These are phyloP conservation scores for Eubasilissa regina DNA, from an alignment of 1,140 invertebrate species.

Conservation along the genomic window DNA sequence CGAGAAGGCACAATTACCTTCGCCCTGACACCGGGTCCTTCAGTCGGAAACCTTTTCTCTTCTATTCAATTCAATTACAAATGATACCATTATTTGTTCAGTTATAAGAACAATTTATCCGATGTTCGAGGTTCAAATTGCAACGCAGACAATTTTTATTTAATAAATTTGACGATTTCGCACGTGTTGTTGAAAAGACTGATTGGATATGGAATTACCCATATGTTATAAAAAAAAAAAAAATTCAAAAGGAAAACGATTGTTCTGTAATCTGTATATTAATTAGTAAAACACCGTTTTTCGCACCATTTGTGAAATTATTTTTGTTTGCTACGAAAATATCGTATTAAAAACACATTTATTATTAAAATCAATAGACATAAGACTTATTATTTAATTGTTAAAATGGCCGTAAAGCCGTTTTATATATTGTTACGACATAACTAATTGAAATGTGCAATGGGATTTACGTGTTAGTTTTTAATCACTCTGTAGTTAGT, in stretches of 20 bases:
- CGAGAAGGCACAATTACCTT: neutral
- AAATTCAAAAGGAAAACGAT: conserved; percentile 48
- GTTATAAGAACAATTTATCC: too few species aligned
- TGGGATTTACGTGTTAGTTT: conserved; percentile 58
- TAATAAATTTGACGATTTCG: too few species aligned
- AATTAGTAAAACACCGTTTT: conserved; percentile 53
- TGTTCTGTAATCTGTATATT: conserved; percentile 54
- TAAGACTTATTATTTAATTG: conserved; percentile 29
- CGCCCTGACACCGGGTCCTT: too few species aligned
- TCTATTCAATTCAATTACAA: too few species aligned
- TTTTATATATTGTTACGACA: conserved; percentile 39
- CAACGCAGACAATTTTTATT: too few species aligned
- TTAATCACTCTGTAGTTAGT: conserved; percentile 52
- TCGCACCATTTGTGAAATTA: conserved; percentile 52
- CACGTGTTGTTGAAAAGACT: neutral
- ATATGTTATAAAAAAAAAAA: conserved; percentile 49
- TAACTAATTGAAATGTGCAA: conserved; percentile 58
- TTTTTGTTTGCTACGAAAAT: conserved; percentile 50
- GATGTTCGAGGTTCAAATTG: too few species aligned
- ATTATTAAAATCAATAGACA: conserved; percentile 29
- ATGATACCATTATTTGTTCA: too few species aligned
- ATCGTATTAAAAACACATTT: conserved; percentile 38
- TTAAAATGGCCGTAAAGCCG: conserved; percentile 16
- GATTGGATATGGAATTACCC: conserved; percentile 31
- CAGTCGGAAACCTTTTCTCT: too few species aligned